These are phyloP conservation scores for Wiebesia pumilae DNA, from an alignment of 1,140 invertebrate species.

Conservation along the genomic window DNA sequence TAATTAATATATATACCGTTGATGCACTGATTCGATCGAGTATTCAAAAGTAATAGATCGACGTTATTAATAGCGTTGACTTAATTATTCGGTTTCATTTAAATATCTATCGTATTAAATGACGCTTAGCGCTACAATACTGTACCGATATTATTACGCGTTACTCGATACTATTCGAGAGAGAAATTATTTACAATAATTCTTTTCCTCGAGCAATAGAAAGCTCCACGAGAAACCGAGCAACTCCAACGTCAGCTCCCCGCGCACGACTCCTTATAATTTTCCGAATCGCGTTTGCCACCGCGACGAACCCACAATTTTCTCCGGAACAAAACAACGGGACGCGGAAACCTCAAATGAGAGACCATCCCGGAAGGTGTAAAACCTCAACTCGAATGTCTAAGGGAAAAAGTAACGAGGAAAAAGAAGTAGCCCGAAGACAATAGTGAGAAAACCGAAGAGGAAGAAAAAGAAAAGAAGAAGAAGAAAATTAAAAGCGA, in stretches of 20 bases:
- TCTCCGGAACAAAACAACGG: conserved; percentile 11
- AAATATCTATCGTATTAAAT: no score
- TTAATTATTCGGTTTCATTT: no score
- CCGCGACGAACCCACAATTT: not conserved
- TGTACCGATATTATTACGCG: no score
- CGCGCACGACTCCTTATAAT: not conserved
- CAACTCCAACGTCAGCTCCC: not conserved
- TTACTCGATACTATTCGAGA: no score
- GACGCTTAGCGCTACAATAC: no score
- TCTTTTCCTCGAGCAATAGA: not conserved
- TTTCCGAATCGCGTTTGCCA: not conserved
- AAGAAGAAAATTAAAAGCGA: not conserved
- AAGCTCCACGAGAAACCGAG: not conserved
- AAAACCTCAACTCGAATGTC: conserved; percentile 26
- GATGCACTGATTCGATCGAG: no score
- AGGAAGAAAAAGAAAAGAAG: not conserved
- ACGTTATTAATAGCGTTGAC: no score
- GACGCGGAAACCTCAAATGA: conserved; percentile 20
- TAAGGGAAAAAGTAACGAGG: not conserved
- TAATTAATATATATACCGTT: no score
- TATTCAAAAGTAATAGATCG: no score
- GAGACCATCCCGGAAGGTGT: conserved; percentile 1
- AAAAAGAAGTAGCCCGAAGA: not conserved
- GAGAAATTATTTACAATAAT: not conserved
- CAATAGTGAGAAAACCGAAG: not conserved